Conservation (phyloP, 2,797 vertebrate genomes). For the Paguma larvata region DNA sequence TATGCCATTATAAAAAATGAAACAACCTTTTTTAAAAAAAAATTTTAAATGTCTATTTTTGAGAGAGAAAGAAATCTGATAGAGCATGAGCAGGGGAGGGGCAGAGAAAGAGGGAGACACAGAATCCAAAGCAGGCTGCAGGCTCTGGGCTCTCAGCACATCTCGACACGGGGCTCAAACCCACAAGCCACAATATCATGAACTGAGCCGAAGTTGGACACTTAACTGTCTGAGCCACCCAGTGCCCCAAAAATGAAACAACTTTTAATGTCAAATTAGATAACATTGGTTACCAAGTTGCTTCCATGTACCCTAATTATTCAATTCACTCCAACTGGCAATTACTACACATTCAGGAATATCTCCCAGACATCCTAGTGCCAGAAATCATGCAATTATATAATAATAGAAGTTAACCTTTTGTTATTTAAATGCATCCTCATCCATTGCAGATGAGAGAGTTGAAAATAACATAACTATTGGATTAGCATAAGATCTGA, state of each 20-base stretch:
- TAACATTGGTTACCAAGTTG: not conserved
- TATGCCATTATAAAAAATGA: not conserved
- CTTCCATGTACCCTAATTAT: not conserved
- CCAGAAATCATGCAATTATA: not conserved
- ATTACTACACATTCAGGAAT: not conserved
- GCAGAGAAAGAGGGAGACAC: too few relatives aligned
- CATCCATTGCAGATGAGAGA: not conserved
- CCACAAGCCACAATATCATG: too few relatives aligned
- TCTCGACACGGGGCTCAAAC: too few relatives aligned
- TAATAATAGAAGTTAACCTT: not conserved
- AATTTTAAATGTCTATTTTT: not conserved
- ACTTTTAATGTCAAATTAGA: not conserved
- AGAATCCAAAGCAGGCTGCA: too few relatives aligned
- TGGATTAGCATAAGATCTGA: not conserved
- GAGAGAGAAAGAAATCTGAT: too few relatives aligned
- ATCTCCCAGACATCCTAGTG: not conserved
- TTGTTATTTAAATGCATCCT: not conserved
- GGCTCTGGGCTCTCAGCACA: too few relatives aligned
- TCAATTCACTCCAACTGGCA: not conserved
- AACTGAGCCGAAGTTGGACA: too few relatives aligned
- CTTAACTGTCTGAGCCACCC: too few relatives aligned
- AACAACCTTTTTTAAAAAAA: not conserved
- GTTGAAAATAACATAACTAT: not conserved
- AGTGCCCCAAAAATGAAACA: not conserved
- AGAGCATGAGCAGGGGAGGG: too few relatives aligned